Conservation (phyloP, 2,797 vertebrate species). For the Hypotaenidia philippensis region DNA sequence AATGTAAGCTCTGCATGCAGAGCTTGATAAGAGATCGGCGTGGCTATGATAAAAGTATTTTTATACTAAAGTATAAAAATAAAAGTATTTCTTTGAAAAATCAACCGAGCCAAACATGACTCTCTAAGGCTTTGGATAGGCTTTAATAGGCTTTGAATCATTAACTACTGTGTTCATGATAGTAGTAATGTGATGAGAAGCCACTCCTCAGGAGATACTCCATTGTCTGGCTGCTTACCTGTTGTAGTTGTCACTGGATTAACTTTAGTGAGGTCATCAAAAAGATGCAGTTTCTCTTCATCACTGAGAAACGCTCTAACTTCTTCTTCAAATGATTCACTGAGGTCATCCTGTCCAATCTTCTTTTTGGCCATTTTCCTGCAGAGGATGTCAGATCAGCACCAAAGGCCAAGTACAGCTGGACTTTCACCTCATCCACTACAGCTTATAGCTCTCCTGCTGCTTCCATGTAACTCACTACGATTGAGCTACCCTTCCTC, state of each 20-base stretch:
- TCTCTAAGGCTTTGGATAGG: neutral
- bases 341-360: conserved; percentile 57
- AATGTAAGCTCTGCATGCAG: neutral
- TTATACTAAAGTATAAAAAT: too few species aligned
- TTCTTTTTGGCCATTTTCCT: conserved; percentile 81
- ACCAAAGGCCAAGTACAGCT: neutral
- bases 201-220: neutral
- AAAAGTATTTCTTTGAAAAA: neutral
- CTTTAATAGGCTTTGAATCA: neutral
- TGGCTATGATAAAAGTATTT: neutral
- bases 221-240: conserved; percentile 79
- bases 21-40: neutral
- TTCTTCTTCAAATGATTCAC: conserved; percentile 84
- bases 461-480: neutral
- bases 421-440: neutral
- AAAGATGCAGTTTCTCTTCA: conserved; percentile 87
- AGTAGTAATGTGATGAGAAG: neutral
- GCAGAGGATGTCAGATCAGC: conserved; percentile 2
- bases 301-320: conserved; percentile 86
- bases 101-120: neutral
- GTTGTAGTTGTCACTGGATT: conserved; percentile 93
- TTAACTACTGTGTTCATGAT: neutral
- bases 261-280: conserved; percentile 96
- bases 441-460: neutral
- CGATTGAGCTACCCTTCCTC: neutral